phyloP scores from a whole-genome alignment of 2,797 vertebrate genomes.

The Mus spretus region DNA sequence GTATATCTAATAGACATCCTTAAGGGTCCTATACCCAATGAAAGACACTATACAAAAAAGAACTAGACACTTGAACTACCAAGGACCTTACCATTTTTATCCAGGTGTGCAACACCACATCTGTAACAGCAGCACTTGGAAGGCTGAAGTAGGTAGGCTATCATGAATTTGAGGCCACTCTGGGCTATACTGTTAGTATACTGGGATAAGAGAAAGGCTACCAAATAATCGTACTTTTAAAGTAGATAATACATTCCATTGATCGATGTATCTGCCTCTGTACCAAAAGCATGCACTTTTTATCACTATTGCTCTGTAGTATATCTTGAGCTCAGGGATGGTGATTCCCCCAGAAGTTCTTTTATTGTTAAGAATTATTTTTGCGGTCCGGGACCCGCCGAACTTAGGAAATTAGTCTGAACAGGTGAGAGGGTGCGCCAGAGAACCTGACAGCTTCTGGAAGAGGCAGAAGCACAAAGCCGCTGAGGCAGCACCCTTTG shows the following conservation, averaged over 20 bases:
- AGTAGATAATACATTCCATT: background rate
- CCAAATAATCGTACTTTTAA: background rate
- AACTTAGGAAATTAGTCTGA: no score
- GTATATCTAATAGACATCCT: background rate
- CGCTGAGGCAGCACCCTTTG: no score
- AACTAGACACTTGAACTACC: slow-evolving; percentile 4
- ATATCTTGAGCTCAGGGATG: no score
- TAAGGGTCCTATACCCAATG: background rate
- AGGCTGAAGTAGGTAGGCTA: background rate
- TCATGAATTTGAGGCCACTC: background rate
- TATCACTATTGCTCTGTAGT: no score
- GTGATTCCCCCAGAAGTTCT: no score
- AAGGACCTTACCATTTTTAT: slow-evolving; percentile 3
- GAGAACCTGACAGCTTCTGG: no score
- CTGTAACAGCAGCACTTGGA: background rate
- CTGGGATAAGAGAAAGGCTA: background rate
- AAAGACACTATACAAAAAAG: background rate
- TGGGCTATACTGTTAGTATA: background rate
- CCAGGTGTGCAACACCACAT: background rate
- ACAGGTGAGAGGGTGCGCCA: no score
- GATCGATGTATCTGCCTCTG: no score
- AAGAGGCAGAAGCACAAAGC: no score
- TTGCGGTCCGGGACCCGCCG: no score
- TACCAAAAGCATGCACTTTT: no score
- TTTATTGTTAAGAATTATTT: no score